Evolutionary conservation across 2,113 vertebrate species (phyloP).

Genomic region (Nothoprocta pentlandii): DNA sequence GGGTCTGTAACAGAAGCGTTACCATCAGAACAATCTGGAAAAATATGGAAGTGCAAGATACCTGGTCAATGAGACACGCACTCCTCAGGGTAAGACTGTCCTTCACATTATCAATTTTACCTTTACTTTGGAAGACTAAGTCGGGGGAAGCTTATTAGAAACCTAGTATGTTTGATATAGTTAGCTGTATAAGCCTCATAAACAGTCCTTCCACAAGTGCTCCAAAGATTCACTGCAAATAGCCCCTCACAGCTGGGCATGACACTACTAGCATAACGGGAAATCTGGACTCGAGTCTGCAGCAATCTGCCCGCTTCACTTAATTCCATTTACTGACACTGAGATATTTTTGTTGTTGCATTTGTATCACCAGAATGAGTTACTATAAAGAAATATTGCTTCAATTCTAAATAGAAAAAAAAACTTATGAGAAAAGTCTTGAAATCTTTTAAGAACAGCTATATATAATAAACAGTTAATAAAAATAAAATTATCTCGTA

Average conservation of each 20-base stretch:
- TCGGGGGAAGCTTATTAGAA: background rate
- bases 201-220: background rate
- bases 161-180: rapidly evolving
- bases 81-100: background rate
- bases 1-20: conserved; percentile 45
- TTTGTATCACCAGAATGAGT: background rate
- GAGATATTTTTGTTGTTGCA: background rate
- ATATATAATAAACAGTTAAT: background rate
- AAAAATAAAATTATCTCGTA: background rate
- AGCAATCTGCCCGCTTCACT: background rate
- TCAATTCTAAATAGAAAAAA: background rate
- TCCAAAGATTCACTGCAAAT: background rate
- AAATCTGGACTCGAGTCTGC: background rate
- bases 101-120: background rate
- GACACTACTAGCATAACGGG: background rate
- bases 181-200: background rate
- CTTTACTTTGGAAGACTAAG: background rate
- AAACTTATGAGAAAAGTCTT: background rate
- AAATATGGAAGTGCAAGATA: background rate
- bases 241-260: background rate
- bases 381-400: background rate
- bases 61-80: background rate
- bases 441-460: background rate
- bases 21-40: conserved; percentile 33
- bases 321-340: background rate